A percentile compares a stretch with the other conserved stretches of the same genome.
Conservation (phyloP, 92 coral and sea anemone genomes). For the Actinostola sp. region DNA sequence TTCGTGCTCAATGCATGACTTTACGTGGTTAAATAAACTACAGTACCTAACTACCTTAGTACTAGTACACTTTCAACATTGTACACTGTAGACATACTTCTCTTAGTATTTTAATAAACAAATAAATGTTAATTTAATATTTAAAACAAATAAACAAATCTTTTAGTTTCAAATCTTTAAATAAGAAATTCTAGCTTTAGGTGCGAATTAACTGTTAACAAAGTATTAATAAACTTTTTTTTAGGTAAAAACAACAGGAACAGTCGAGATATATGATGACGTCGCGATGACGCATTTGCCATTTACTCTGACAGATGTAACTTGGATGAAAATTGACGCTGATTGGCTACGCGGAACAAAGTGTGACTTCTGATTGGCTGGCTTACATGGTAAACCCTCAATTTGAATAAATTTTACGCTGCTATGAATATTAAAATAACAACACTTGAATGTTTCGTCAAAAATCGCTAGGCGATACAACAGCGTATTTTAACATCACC, state of each 20-base stretch:
- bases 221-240: constrained; percentile 6
- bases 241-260: constrained; percentile 8
- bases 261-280: neutral
- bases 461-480: constrained; percentile 52
- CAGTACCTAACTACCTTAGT: no score
- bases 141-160: neutral
- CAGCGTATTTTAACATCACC: constrained; percentile 27
- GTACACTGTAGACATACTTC: no score
- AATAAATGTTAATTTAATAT: neutral
- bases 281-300: constrained; percentile 16
- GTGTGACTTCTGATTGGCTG: constrained; percentile 46
- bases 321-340: constrained; percentile 15
- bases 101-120: neutral
- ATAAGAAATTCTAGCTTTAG: no score
- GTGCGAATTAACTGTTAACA: neutral
- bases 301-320: constrained; percentile 5
- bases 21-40: no score
- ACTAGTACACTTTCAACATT: neutral
- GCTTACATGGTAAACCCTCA: constrained; percentile 35
- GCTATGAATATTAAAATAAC: constrained; percentile 39
- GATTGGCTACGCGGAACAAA: constrained; percentile 43
- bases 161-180: neutral
- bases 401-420: constrained; percentile 42
- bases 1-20: no score
- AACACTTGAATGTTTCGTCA: constrained; percentile 26